Base-by-base conservation (phyloP, 2,888 invertebrate species). In the Lacanobia oleracea region DNA sequence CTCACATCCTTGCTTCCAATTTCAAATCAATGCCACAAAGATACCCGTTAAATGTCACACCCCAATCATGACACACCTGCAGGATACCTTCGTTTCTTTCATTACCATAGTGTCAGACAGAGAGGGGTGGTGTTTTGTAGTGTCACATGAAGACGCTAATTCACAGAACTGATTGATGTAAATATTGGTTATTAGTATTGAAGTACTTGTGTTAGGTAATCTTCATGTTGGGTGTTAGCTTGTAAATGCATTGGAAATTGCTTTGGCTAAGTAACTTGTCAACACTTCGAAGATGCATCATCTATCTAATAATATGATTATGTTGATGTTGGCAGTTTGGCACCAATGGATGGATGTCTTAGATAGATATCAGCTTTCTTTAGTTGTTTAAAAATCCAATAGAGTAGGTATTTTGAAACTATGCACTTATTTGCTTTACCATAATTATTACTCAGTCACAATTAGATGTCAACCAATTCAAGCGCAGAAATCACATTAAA, bases 21-120 rank as follows among this genome's bases (percentile, higher is more conserved):
- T 64, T 77, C 60, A 81, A 82, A 84, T 81, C 81, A 77, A 67
- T 69, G 57, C 57, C 77, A 81, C 74, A 90, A 89, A 88, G 89
- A 86, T 86, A 87, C 87, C 89, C 87, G 93, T 92, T 91, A 90
- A 90, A 93, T 89, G 89, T 93, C 89, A 84, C 93, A 94, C 93
- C 88, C 89, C 88, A 86, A 88, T 91, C 88, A 91, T 91, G 87
- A 88, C 88, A 88, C 92, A 92, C 88, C 91, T 91, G 92, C 89
- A 85, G 67, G 67, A 60, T 77, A 75, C 16, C 51, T 81, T 81
- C 64, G 43, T 90, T 90, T 84, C 87, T 82, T 60, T 91, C 86
- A 8, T 73, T 50, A 10, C n/a, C 10, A 60, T 69, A 50, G 33
- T 37, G 81, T 81, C 67, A 60, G 81, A 91, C 64, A 79, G 88